Conservation (phyloP, 2,888 invertebrate species). For the Leucania comma region DNA sequence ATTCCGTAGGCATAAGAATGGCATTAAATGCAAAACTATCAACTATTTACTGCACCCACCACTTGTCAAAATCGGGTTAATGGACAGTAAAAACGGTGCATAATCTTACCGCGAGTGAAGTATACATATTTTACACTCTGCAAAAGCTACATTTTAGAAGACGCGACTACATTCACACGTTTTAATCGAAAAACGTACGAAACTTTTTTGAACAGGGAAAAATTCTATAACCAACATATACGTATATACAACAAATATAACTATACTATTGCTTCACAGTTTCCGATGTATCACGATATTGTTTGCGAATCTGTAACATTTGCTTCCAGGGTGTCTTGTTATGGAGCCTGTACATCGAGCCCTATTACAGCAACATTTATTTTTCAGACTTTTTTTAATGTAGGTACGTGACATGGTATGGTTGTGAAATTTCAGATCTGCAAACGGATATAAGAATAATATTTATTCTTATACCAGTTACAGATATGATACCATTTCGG, state of each 20-base stretch:
- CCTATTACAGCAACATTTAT: neutral
- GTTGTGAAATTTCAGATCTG: too few species aligned
- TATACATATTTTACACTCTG: too few species aligned
- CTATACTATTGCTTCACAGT: constrained; percentile 76
- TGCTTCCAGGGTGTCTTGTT: constrained; percentile 22
- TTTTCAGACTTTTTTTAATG: neutral
- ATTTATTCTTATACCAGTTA: too few species aligned
- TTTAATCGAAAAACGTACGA: constrained; percentile 34
- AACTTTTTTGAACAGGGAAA: constrained; percentile 29
- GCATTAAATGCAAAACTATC: too few species aligned
- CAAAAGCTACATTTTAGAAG: neutral
- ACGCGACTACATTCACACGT: too few species aligned
- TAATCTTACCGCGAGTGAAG: too few species aligned
- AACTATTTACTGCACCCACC: too few species aligned
- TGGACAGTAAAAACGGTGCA: neutral
- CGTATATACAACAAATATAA: constrained; percentile 66
- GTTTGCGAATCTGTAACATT: constrained; percentile 42
- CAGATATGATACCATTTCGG: too few species aligned
- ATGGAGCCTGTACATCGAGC: neutral
- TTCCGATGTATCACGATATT: constrained; percentile 66
- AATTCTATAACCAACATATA: constrained; percentile 49
- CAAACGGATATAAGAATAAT: too few species aligned
- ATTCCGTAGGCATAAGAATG: too few species aligned
- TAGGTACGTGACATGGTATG: too few species aligned
- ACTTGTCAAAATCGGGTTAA: too few species aligned